Evolutionary conservation across 1,140 invertebrate genomes (phyloP), one percentile per base, ranked within the genome.

Genomic region (Drosophila bipectinata): DNA sequence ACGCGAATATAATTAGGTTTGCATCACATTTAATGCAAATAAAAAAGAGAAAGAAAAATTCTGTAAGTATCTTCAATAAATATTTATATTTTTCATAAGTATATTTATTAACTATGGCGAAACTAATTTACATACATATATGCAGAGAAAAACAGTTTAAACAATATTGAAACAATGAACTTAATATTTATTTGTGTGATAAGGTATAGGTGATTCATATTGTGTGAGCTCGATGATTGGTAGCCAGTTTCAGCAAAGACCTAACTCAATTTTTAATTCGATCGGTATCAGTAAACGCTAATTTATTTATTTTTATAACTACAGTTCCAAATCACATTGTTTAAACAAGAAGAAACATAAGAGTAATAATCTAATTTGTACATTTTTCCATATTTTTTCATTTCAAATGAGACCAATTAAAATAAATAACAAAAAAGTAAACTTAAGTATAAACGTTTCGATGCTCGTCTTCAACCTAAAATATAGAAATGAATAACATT

Each of bases 331-430:
- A 85, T 85, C 74, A 85, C 84, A 83, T 61, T 56, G 21, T 59
- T 32, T 71, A 81, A 74, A 55, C 9, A 72, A 83, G 39, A 56
- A 64, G 30, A 79, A 54, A 55, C 34, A 79, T 15, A 45, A 53
- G 30, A 54, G 26, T 72, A 80, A 84, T 57, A 63, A 58, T 61
- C 62, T 77, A 85, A 85, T 87, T 87, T 87, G 63, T 85, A 81
- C 73, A 79, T 56, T 34, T 64, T 68, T 53, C 58, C 61, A 66
- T 41, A 62, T 51, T 51, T 52, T 52, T 77, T 24, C 67, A 84
- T 63, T 71, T 85, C 12, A 62, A 67, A 71, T 82, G 81, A 87
- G 81, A 85, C 82, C 82, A 82, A 84, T 85, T 81, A 53, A 67
- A 52, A 59, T 55, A 79, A 72, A 57, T 28, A 26, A 7, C 8